Base-by-base conservation (phyloP, 1,140 invertebrate genomes). In the Archivesica marissinica region DNA sequence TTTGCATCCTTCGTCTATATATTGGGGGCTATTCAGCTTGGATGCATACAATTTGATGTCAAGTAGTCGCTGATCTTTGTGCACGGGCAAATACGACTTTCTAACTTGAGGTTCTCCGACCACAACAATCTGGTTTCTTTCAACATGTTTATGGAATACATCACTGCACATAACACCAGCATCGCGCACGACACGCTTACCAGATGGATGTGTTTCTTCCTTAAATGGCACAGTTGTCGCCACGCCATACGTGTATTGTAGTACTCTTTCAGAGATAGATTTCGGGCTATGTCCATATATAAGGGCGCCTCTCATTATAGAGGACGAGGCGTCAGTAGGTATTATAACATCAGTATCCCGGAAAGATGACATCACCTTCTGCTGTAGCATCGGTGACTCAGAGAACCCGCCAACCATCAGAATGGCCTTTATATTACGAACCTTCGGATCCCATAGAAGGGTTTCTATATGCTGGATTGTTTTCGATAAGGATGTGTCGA, bases 321-420 rank as follows among this genome's bases (percentile, higher is more conserved):
- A 47, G 3, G 82, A 25, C 15, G 75, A 74, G 25, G 86, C 80
- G 30, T 84, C 86, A 17, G 50, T 44, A 2, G 86, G 86, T 23
- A 84, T 61, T 15, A 87, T 56, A 9, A 87, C 41, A 41, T 64
- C 79, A 30, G 38, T 72, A 3, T 64, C 59, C 1, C 7, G 17
- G 66, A 87, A 84, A 1, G 4, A 2, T 20, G 1, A 28, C 20
- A 33, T 47, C 25, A 87, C 30, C 4, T 79, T 41, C 25, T 79
- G 6, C 15, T 81, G 80, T 17, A 87, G 17, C 56, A 87, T 44
- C 9, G n/a, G 28, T 33, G 66, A 83, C 61, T 87, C 86, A 0
- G 86, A 83, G 17, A 61, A 87, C 38, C 80, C 80, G 0, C 86
- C 86, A 17, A 87, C 86, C 74, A 87, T 79, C 20, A 87, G 28